Conservation (phyloP, 2,113 vertebrate species). For the Alethe diademata region DNA sequence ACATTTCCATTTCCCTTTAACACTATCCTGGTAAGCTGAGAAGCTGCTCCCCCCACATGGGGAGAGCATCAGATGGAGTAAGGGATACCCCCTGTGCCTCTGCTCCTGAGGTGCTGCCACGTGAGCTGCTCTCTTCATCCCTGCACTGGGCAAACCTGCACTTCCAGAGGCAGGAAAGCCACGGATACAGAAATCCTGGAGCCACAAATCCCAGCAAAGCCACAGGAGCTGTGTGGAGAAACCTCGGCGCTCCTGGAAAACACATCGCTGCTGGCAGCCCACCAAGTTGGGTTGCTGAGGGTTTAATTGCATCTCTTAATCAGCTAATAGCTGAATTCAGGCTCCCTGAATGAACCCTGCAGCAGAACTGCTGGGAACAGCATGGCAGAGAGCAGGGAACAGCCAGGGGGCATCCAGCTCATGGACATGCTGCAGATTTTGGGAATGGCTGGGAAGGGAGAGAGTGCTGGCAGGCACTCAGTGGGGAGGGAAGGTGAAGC, state of each 20-base stretch:
- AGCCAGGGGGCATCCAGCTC: background rate
- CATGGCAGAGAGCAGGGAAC: background rate
- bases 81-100: background rate
- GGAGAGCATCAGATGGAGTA: background rate
- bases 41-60: background rate
- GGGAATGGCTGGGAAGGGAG: background rate
- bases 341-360: background rate
- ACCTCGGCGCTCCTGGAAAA: background rate
- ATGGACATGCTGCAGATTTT: background rate
- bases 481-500: background rate
- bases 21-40: background rate
- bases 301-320: conserved; percentile 41
- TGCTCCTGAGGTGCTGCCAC: background rate
- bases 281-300: background rate
- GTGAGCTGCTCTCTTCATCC: background rate
- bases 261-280: background rate
- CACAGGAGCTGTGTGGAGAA: background rate
- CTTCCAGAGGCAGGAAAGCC: background rate
- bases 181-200: rapidly evolving
- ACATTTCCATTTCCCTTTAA: background rate
- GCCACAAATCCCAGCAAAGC: background rate
- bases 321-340: background rate
- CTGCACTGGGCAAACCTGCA: rapidly evolving
- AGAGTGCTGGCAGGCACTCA: background rate
- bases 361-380: background rate